These are phyloP conservation scores for Bombus vancouverensis DNA, from an alignment of 1,140 invertebrate genomes.

Conservation along the genomic window DNA sequence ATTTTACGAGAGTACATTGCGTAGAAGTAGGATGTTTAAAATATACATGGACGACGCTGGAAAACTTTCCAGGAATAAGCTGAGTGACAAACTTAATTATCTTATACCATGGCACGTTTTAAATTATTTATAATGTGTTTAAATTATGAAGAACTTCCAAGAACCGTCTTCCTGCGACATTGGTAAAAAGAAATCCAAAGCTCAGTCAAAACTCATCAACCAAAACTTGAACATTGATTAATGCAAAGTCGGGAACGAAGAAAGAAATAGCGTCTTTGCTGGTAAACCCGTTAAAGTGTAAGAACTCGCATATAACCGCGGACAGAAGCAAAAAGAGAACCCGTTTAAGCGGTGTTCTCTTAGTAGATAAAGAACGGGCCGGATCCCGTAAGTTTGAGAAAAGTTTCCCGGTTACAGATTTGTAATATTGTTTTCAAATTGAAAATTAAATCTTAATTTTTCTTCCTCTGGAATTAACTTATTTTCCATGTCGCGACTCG, in stretches of 20 bases:
- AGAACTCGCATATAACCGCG: neutral
- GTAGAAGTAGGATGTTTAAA: too few relatives aligned
- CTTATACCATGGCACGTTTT: neutral
- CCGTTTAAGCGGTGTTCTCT: neutral
- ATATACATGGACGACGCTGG: too few relatives aligned
- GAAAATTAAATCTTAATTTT: constrained; percentile 23
- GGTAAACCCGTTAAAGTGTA: constrained; percentile 10
- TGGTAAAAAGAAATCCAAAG: neutral
- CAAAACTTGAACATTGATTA: constrained; percentile 1
- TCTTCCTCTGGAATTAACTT: constrained; percentile 8
- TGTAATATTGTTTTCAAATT: constrained; percentile 32
- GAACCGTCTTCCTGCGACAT: neutral
- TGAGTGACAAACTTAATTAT: too few relatives aligned
- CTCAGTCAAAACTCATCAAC: neutral
- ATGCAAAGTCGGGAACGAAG: neutral
- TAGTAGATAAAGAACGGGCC: neutral
- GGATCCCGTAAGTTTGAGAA: neutral
- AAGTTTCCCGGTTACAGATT: constrained; percentile 11
- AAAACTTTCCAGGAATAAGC: too few relatives aligned
- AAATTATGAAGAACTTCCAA: neutral
- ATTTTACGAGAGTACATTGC: too few relatives aligned
- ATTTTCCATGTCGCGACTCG: neutral
- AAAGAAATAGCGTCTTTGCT: neutral
- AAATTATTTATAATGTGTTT: neutral
- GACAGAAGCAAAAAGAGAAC: neutral